These are phyloP conservation scores for Hetaerina titia DNA, from an alignment of 2,888 invertebrate species.

Conservation along the genomic window DNA sequence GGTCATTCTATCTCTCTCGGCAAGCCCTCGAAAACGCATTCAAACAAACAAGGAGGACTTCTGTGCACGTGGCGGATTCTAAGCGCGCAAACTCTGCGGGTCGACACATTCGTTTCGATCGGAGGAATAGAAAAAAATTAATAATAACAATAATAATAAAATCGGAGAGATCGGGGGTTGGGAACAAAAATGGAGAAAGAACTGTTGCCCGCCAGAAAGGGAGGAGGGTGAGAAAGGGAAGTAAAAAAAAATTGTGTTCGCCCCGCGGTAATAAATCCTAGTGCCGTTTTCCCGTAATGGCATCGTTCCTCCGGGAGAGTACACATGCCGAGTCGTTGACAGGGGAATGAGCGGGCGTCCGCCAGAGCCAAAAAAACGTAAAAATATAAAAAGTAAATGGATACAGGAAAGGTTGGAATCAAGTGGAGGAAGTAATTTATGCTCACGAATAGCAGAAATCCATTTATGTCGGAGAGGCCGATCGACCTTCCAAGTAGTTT, in stretches of 20 bases:
- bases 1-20: background rate
- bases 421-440: background rate
- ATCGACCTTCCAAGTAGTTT: background rate
- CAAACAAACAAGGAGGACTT: background rate
- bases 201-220: no score
- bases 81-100: background rate
- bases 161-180: background rate
- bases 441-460: background rate
- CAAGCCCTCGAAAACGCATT: background rate
- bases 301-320: background rate
- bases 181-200: background rate
- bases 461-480: background rate
- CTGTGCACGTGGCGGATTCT: background rate
- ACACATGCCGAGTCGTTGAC: background rate
- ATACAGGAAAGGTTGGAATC: background rate
- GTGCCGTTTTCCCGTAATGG: background rate
- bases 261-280: background rate
- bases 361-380: background rate
- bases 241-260: no score
- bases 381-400: background rate
- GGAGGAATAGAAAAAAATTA: background rate
- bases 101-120: background rate
- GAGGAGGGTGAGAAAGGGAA: no score
- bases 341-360: background rate
- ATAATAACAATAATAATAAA: no score